These are phyloP conservation scores for Neosalanx taihuensis DNA, from an alignment of 2,797 vertebrate species.

Conservation along the genomic window DNA sequence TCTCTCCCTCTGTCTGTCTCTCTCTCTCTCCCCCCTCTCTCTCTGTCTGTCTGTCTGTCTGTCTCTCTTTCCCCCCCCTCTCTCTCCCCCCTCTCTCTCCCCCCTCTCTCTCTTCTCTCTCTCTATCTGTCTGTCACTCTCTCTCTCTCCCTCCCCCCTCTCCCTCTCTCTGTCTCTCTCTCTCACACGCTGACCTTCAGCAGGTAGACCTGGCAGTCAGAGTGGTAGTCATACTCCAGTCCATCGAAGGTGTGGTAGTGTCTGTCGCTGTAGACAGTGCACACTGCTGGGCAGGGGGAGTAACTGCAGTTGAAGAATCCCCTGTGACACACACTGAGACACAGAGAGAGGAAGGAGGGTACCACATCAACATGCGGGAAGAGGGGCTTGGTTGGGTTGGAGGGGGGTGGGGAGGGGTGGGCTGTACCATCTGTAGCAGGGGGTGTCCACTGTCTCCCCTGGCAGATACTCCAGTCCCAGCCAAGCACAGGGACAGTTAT, in stretches of 20 bases:
- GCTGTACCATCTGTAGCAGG: constrained; percentile 96
- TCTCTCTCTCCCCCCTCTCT: no score
- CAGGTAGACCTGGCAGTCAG: constrained; percentile 93
- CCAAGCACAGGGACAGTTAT: constrained; percentile 96
- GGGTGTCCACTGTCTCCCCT: constrained; percentile 90
- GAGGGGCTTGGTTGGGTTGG: neutral
- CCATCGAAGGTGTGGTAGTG: constrained; percentile 98
- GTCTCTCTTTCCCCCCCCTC: no score
- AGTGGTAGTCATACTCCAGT: constrained; percentile 93
- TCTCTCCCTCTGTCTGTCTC: no score
- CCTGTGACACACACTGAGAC: constrained; percentile 76
- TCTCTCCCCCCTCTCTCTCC: no score
- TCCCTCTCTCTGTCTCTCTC: neutral
- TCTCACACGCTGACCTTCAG: constrained; percentile 79
- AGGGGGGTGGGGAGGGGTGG: neutral
- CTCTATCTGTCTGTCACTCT: no score
- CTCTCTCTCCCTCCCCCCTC: neutral
- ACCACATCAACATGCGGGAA: neutral
- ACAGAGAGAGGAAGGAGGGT: neutral
- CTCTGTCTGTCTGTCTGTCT: no score
- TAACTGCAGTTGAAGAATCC: constrained; percentile 94
- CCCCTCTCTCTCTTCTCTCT: no score
- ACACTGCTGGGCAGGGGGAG: constrained; percentile 92
- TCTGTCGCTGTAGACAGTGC: constrained; percentile 91
- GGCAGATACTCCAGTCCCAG: constrained; percentile 94